Conservation (phyloP, 2,113 vertebrate species). For the Tenrec ecaudatus region DNA sequence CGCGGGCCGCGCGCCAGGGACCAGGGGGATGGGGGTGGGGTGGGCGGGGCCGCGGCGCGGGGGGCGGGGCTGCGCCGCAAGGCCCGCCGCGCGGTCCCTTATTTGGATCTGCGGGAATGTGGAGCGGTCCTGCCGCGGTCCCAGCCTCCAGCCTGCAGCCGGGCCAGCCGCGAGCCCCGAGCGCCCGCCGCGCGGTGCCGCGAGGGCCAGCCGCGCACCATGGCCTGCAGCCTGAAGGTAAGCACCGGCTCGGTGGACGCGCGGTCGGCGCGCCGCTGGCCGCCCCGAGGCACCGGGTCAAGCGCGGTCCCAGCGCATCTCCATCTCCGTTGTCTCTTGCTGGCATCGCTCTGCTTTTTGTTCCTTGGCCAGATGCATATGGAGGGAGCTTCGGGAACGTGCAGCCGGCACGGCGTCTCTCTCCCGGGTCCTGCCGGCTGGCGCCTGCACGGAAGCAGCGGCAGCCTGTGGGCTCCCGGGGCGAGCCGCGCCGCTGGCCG, state of each 20-base stretch:
- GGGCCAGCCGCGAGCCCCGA: conserved; percentile 83
- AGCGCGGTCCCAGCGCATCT: conserved; percentile 82
- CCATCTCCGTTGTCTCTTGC: conserved; percentile 75
- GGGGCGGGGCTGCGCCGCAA: conserved; percentile 83
- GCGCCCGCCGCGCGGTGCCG: conserved; percentile 82
- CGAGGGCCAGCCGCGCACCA: conserved; percentile 86
- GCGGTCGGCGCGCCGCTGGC: conserved; percentile 77
- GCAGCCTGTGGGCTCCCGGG: conserved; percentile 73
- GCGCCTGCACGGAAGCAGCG: conserved; percentile 80
- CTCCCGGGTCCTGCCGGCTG: no score
- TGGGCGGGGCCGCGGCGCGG: conserved; percentile 83
- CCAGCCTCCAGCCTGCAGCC: conserved; percentile 80
- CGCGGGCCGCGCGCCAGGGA: conserved; percentile 77
- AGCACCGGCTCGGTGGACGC: conserved; percentile 83
- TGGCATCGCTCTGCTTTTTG: conserved; percentile 82
- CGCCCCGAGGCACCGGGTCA: conserved; percentile 77
- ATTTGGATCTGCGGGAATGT: conserved; percentile 85
- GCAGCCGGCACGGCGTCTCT: conserved; percentile 50
- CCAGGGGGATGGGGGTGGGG: conserved; percentile 85
- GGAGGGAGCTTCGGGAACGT: conserved; percentile 81
- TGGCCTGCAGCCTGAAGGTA: conserved; percentile 91
- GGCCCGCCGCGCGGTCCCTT: conserved; percentile 73
- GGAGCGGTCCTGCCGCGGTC: conserved; percentile 77
- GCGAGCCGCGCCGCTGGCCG: conserved; percentile 72
- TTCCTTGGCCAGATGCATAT: conserved; percentile 79